Evolutionary conservation across 35 echinoderm and acorn worm genomes (phyloP).

Genomic region (Patiria miniata): DNA sequence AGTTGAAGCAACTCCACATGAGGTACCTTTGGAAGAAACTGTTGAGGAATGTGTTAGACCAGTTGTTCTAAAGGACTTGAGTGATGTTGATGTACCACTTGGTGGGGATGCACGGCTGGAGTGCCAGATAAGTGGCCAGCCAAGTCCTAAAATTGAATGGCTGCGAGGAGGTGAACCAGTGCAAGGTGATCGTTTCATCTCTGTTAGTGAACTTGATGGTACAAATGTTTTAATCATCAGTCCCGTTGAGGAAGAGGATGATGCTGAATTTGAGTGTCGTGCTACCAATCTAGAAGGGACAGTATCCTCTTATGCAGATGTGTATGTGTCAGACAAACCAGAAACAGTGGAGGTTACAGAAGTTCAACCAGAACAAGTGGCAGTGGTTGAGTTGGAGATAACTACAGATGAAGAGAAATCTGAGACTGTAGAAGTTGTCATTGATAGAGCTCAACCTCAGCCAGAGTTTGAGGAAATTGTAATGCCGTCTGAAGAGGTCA

Average conservation of each 20-base stretch:
- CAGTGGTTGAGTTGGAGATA: constrained; percentile 42
- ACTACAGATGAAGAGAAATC: constrained; percentile 19
- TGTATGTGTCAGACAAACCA: constrained; percentile 67
- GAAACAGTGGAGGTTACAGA: constrained; percentile 29
- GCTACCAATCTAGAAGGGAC: constrained; percentile 82
- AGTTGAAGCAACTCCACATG: background rate
- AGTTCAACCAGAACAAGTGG: constrained; percentile 26
- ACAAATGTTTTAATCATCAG: constrained; percentile 55
- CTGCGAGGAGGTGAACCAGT: constrained; percentile 70
- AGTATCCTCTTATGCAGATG: constrained; percentile 84
- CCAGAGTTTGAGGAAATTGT: constrained; percentile 45
- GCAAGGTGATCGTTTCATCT: constrained; percentile 53
- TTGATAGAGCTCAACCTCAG: constrained; percentile 33
- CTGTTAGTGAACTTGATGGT: constrained; percentile 62
- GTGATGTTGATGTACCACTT: constrained; percentile 66
- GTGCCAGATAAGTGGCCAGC: constrained; percentile 70
- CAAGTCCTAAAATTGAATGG: constrained; percentile 44
- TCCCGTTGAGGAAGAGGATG: constrained; percentile 75
- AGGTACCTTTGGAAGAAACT: constrained; percentile 39
- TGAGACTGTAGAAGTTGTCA: constrained; percentile 50
- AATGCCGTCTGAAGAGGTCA: background rate
- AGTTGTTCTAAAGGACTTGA: constrained; percentile 41
- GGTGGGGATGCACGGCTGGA: constrained; percentile 44
- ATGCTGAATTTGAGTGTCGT: constrained; percentile 88
- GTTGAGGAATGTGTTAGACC: constrained; percentile 29